phyloP scores from a whole-genome alignment of 2,888 invertebrate genomes.

The Dicycla oo region DNA sequence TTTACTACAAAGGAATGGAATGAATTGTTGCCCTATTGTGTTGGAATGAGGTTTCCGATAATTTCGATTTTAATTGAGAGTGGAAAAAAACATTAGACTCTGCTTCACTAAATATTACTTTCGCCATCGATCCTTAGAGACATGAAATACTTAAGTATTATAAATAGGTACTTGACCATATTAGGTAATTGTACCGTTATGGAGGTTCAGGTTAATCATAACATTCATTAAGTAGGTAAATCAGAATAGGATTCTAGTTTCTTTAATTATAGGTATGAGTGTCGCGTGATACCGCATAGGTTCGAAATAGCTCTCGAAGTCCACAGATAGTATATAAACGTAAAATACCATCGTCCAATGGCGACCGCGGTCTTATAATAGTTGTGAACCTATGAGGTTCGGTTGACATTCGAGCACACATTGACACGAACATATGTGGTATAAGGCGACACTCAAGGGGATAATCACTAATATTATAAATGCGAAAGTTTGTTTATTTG shows the following conservation, averaged over 20 bases:
- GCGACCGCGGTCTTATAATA: no score
- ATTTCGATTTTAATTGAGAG: slow-evolving; percentile 14
- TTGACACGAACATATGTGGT: no score
- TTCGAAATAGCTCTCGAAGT: no score
- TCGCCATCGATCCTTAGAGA: not conserved
- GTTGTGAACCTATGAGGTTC: no score
- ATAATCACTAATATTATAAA: no score
- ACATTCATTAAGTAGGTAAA: slow-evolving; percentile 4
- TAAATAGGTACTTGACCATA: not conserved
- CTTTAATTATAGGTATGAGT: no score
- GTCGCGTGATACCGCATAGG: no score
- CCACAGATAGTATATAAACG: no score
- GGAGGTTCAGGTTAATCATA: not conserved
- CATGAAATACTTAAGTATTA: not conserved
- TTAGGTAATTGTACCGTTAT: not conserved
- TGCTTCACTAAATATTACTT: not conserved
- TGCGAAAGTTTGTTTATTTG: no score
- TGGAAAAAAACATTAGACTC: slow-evolving; percentile 1
- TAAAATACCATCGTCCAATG: no score
- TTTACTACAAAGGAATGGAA: slow-evolving; percentile 40
- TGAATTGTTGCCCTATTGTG: slow-evolving; percentile 32
- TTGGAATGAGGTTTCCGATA: slow-evolving; percentile 19
- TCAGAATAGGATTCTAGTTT: not conserved
- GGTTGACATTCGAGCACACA: no score
- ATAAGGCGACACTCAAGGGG: no score